Evolutionary conservation across 1,140 invertebrate species (phyloP).

Genomic region (Zaprionus africanus): DNA sequence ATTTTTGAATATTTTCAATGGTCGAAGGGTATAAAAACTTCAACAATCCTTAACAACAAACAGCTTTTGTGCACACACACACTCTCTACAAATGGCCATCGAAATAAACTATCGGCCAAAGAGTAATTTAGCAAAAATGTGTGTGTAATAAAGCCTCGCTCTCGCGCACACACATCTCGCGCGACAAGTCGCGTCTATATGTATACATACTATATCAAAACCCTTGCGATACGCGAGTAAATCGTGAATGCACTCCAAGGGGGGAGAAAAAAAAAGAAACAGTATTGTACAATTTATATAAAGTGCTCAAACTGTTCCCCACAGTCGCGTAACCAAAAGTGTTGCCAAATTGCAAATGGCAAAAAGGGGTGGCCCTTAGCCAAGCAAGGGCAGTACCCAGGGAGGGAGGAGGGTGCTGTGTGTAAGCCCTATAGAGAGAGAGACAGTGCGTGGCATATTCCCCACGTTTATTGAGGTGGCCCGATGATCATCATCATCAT

Average conservation of each 20-base stretch:
- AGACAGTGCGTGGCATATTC: conserved; percentile 63
- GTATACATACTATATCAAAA: conserved; percentile 62
- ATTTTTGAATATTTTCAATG: too few relatives aligned
- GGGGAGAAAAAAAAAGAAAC: conserved; percentile 7
- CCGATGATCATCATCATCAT: conserved; percentile 49
- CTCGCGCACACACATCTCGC: conserved; percentile 6
- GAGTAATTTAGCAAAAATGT: conserved; percentile 80
- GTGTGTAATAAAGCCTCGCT: conserved; percentile 66
- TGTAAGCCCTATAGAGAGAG: background rate
- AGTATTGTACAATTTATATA: conserved; percentile 82
- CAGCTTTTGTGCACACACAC: conserved; percentile 13
- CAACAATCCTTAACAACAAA: conserved; percentile 20
- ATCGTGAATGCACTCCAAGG: conserved; percentile 63
- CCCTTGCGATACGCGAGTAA: conserved; percentile 50
- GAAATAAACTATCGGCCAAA: conserved; percentile 76
- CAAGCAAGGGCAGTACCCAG: background rate
- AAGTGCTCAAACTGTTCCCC: conserved; percentile 67
- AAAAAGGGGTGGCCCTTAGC: conserved; percentile 18
- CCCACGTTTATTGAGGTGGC: conserved; percentile 30
- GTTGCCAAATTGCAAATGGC: conserved; percentile 77
- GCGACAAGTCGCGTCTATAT: conserved; percentile 4
- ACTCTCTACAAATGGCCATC: conserved; percentile 43
- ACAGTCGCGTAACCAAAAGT: conserved; percentile 74
- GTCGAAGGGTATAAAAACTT: too few relatives aligned
- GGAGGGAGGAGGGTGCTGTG: background rate